These are phyloP conservation scores for Thera britannica DNA, from an alignment of 2,888 invertebrate genomes.

Conservation along the genomic window DNA sequence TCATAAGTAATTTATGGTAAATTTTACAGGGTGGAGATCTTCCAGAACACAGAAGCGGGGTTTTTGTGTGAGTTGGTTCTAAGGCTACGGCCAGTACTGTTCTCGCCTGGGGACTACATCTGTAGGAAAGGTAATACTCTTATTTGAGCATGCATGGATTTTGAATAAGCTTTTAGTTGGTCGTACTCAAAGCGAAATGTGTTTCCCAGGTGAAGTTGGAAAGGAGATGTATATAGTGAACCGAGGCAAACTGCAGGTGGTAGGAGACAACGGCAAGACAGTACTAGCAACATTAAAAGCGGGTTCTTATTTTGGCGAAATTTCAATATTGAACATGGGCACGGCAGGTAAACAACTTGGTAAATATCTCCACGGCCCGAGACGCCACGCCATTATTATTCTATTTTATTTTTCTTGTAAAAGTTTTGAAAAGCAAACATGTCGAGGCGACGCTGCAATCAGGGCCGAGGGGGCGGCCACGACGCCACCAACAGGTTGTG, in stretches of 20 bases:
- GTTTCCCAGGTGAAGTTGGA: slow-evolving; percentile 95
- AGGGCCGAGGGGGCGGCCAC: slow-evolving; percentile 83
- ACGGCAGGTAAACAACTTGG: slow-evolving; percentile 99
- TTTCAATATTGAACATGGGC: slow-evolving; percentile 99
- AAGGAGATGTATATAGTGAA: slow-evolving; percentile 99
- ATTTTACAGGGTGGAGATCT: slow-evolving; percentile 94
- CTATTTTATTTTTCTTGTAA: slow-evolving; percentile 71
- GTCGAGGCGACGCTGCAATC: slow-evolving; percentile 84
- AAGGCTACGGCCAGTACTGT: slow-evolving; percentile 96
- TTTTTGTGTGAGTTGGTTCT: slow-evolving; percentile 99
- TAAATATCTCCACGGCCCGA: slow-evolving; percentile 91
- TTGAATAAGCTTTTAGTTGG: background rate
- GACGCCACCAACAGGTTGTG: slow-evolving; percentile 78
- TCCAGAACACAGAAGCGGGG: slow-evolving; percentile 99
- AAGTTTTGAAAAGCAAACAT: slow-evolving; percentile 80
- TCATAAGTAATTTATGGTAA: slow-evolving; percentile 30
- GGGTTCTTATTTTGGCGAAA: slow-evolving; percentile 99
- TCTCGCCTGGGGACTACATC: slow-evolving; percentile 99
- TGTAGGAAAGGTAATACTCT: slow-evolving; percentile 96
- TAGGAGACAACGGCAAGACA: slow-evolving; percentile 97
- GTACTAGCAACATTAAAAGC: slow-evolving; percentile 98
- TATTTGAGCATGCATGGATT: slow-evolving; percentile 13
- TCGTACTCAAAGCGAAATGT: slow-evolving; percentile 22
- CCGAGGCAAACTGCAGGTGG: slow-evolving; percentile 97
- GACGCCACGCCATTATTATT: slow-evolving; percentile 84